A percentile compares a stretch with the other conserved stretches of the same genome.
Conservation (phyloP, 2,797 vertebrate genomes). For the Salarias fasciatus region DNA sequence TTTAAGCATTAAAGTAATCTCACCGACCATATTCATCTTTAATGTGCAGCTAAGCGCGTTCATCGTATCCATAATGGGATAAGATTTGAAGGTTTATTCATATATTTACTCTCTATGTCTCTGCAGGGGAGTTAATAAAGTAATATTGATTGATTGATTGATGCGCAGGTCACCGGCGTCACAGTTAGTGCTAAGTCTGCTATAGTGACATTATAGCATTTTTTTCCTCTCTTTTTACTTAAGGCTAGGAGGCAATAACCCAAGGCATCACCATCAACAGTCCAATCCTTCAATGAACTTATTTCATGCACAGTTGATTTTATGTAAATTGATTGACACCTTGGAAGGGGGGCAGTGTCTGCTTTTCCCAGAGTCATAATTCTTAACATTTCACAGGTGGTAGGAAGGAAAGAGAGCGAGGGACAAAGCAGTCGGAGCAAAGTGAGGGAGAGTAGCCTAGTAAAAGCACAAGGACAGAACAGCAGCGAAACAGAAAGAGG, state of each 20-base stretch:
- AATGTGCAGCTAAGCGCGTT: conserved; percentile 47
- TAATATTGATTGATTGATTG: conserved; percentile 79
- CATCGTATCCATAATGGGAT: conserved; percentile 57
- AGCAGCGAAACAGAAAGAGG: neutral
- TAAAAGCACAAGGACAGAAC: conserved; percentile 5
- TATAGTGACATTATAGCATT: conserved; percentile 76
- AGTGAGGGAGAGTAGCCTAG: conserved; percentile 13
- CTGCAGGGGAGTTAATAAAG: conserved; percentile 67
- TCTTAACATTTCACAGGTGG: conserved; percentile 83
- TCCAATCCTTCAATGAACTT: conserved; percentile 83
- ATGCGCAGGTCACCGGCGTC: conserved; percentile 72
- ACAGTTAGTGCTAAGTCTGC: conserved; percentile 77
- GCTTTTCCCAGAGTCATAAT: conserved; percentile 87
- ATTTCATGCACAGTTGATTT: conserved; percentile 93
- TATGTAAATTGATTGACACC: conserved; percentile 93
- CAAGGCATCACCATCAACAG: conserved; percentile 71
- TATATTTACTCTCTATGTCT: conserved; percentile 61
- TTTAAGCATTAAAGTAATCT: conserved; percentile 36
- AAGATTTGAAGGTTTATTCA: conserved; percentile 67
- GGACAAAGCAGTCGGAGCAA: conserved; percentile 52
- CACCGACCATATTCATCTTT: conserved; percentile 43
- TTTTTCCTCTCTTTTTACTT: conserved; percentile 71
- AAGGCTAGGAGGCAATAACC: conserved; percentile 76
- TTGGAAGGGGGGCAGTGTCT: conserved; percentile 78
- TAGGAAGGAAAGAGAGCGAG: conserved; percentile 41